Percentiles rank a stretch among this genome's conserved stretches.
These are phyloP conservation scores for Biston stratarius DNA, from an alignment of 2,888 invertebrate species.

Conservation along the genomic window DNA sequence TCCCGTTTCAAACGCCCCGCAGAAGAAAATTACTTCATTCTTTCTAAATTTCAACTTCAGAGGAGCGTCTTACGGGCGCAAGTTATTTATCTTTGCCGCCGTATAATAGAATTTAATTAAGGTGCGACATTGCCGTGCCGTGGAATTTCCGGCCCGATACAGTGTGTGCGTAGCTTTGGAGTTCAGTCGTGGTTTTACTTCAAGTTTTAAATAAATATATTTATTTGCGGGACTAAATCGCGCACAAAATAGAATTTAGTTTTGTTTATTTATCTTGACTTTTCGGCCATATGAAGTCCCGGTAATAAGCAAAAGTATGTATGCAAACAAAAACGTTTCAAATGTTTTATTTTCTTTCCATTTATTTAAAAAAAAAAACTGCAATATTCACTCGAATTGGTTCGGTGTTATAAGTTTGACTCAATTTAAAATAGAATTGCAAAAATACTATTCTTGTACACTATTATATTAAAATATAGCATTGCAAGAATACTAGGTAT, in stretches of 20 bases:
- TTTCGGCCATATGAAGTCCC: background rate
- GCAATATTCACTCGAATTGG: no score
- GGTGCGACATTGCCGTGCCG: constrained; percentile 78
- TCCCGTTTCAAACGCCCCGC: constrained; percentile 58
- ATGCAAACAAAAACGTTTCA: no score
- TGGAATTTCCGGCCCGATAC: constrained; percentile 71
- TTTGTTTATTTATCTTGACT: background rate
- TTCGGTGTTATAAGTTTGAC: no score
- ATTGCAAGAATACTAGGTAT: no score
- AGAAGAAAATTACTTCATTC: constrained; percentile 78
- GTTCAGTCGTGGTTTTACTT: constrained; percentile 1
- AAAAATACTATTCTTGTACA: no score
- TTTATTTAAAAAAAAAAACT: no score
- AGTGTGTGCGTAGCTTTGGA: constrained; percentile 45
- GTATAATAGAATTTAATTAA: constrained; percentile 86
- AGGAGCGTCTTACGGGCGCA: constrained; percentile 63
- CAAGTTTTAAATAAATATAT: background rate
- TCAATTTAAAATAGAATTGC: no score
- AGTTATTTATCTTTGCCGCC: constrained; percentile 82
- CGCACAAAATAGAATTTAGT: no score
- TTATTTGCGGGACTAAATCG: background rate
- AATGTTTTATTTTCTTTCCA: no score
- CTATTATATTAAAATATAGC: no score
- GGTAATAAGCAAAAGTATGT: no score
- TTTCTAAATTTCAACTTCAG: constrained; percentile 74